Conservation (phyloP, 2,888 invertebrate genomes). For the Bombylius discolor region DNA sequence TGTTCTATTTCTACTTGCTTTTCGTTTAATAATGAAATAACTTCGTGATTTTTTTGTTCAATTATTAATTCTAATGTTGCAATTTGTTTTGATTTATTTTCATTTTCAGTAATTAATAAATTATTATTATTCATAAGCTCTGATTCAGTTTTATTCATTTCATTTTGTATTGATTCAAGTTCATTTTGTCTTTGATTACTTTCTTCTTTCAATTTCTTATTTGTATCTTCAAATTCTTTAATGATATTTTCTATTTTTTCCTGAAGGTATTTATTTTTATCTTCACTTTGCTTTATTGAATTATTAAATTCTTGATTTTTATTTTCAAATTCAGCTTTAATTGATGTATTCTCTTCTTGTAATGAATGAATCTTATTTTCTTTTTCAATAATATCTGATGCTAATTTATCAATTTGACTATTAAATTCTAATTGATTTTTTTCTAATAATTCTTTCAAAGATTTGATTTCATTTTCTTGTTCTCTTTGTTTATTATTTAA, state of each 20-base stretch:
- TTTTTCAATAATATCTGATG: background rate
- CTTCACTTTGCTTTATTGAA: background rate
- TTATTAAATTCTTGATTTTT: background rate
- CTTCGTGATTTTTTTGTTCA: background rate
- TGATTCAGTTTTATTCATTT: conserved; percentile 32
- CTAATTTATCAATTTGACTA: background rate
- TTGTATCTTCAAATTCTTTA: conserved; percentile 38
- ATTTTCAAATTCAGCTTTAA: background rate
- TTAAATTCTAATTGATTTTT: background rate
- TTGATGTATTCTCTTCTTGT: background rate
- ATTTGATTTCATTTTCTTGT: background rate
- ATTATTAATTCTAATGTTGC: conserved; percentile 17
- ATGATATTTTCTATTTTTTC: conserved; percentile 17
- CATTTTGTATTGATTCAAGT: conserved; percentile 26
- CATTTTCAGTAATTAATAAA: conserved; percentile 24
- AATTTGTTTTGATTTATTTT: conserved; percentile 30
- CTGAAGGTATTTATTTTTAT: background rate
- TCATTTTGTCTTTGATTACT: conserved; percentile 29
- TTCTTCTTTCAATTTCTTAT: conserved; percentile 27
- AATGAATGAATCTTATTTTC: background rate
- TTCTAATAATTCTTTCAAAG: no score
- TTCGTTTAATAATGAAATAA: background rate
- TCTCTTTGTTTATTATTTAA: background rate
- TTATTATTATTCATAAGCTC: background rate
- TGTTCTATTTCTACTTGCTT: background rate